These are phyloP conservation scores for Pagetopsis macropterus DNA, from an alignment of 2,797 vertebrate genomes.

Conservation along the genomic window DNA sequence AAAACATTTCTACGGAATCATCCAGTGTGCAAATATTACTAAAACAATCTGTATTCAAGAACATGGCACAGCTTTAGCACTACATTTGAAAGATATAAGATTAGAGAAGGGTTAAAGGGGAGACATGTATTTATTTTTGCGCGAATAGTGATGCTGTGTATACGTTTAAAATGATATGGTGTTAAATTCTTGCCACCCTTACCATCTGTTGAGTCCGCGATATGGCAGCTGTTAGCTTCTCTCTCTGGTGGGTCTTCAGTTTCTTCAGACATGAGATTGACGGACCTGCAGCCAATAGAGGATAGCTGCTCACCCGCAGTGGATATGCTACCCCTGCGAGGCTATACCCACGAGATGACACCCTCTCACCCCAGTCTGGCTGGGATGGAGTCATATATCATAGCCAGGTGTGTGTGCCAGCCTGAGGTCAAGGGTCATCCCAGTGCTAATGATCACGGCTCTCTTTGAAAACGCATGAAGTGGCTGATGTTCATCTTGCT, in stretches of 20 bases:
- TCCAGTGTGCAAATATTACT: conserved; percentile 27
- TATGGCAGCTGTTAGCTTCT: conserved; percentile 71
- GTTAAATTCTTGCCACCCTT: conserved; percentile 64
- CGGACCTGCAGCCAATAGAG: conserved; percentile 57
- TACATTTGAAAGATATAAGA: conserved; percentile 15
- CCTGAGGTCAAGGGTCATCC: conserved; percentile 59
- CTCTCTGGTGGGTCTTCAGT: conserved; percentile 65
- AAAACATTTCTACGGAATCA: conserved; percentile 25
- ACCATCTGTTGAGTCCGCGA: conserved; percentile 74
- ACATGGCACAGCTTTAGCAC: conserved; percentile 16
- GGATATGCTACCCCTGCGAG: conserved; percentile 49
- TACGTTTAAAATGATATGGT: conserved; percentile 63
- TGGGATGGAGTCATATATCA: conserved; percentile 61
- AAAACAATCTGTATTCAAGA: conserved; percentile 38
- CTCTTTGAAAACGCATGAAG: conserved; percentile 36
- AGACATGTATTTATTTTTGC: conserved; percentile 25
- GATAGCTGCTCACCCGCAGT: conserved; percentile 53
- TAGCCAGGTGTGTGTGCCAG: conserved; percentile 63
- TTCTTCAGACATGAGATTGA: conserved; percentile 67
- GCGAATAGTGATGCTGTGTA: conserved; percentile 45
- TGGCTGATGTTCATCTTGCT: conserved; percentile 25
- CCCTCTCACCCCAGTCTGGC: conserved; percentile 33
- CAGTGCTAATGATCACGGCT: conserved; percentile 45
- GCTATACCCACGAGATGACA: conserved; percentile 54
- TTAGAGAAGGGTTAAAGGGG: conserved; percentile 28